These are phyloP conservation scores for Hipparchia semele DNA, from an alignment of 2,888 invertebrate genomes.

Conservation along the genomic window DNA sequence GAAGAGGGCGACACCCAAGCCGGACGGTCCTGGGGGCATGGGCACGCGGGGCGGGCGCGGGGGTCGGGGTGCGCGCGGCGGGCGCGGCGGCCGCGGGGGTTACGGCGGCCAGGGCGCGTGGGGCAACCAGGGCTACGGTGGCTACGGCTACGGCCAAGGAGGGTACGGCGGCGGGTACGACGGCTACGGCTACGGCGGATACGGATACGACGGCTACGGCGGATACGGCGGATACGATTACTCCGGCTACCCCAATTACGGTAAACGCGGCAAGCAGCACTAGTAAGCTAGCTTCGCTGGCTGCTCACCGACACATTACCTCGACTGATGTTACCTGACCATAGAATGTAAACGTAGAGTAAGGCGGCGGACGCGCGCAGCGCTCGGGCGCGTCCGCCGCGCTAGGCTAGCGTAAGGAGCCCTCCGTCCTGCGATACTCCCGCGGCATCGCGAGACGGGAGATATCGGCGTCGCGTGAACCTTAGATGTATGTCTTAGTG, in stretches of 20 bases:
- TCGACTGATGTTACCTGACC: slow-evolving; percentile 82
- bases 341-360: slow-evolving; percentile 77
- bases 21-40: slow-evolving; percentile 88
- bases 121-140: slow-evolving; percentile 86
- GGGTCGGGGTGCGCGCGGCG: slow-evolving; percentile 86
- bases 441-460: slow-evolving; percentile 62
- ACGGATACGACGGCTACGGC: slow-evolving; percentile 89
- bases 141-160: slow-evolving; percentile 88
- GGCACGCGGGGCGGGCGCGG: slow-evolving; percentile 86
- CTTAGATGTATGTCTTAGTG: slow-evolving; percentile 81
- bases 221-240: slow-evolving; percentile 92
- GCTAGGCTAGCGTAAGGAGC: slow-evolving; percentile 67
- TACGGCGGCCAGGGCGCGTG: slow-evolving; percentile 86
- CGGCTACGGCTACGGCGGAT: slow-evolving; percentile 89
- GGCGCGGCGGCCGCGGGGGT: slow-evolving; percentile 87
- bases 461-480: slow-evolving; percentile 79
- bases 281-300: slow-evolving; percentile 68
- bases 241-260: slow-evolving; percentile 92
- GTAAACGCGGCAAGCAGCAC: slow-evolving; percentile 85
- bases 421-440: slow-evolving; percentile 79
- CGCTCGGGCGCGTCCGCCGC: slow-evolving; percentile 40
- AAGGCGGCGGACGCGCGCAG: slow-evolving; percentile 51
- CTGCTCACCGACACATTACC: slow-evolving; percentile 81
- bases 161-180: slow-evolving; percentile 89
- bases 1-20: slow-evolving; percentile 96